Conservation (phyloP, 1,140 invertebrate genomes). For the Pseudachorutes palmiensis region DNA sequence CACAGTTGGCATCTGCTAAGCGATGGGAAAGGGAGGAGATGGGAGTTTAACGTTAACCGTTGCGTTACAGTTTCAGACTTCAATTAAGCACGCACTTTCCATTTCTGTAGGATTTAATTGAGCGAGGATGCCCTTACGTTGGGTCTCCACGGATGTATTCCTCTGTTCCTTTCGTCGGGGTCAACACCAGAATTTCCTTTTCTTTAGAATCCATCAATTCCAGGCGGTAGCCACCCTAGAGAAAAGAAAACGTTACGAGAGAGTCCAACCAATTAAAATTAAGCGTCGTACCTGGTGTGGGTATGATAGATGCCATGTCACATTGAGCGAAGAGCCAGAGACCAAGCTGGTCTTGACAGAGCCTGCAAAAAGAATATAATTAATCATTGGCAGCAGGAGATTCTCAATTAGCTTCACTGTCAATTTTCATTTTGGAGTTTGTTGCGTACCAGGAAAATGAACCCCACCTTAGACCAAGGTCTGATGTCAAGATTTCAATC, state of each 20-base stretch:
- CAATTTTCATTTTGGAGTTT: no score
- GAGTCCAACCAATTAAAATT: constrained; percentile 5
- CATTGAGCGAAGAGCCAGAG: constrained; percentile 73
- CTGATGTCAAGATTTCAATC: no score
- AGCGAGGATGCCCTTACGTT: constrained; percentile 49
- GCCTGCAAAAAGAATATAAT: no score
- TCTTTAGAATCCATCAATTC: constrained; percentile 73
- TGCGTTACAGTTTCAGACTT: neutral
- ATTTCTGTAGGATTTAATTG: neutral
- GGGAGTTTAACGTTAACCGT: neutral
- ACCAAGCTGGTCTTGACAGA: constrained; percentile 69
- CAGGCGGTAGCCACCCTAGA: constrained; percentile 76
- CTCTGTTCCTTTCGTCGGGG: constrained; percentile 65
- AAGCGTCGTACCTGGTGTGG: constrained; percentile 64
- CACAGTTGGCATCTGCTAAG: neutral
- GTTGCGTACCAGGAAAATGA: no score
- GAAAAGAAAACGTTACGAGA: constrained; percentile 37
- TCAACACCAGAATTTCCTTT: constrained; percentile 70
- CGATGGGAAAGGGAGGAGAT: neutral
- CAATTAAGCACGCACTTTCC: neutral
- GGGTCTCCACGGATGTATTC: constrained; percentile 71
- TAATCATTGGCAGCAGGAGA: no score
- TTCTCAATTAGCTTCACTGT: neutral
- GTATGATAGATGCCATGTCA: constrained; percentile 89
- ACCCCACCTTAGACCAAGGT: no score